phyloP scores from a whole-genome alignment of 2,888 invertebrate genomes.

The Dryobota labecula region DNA sequence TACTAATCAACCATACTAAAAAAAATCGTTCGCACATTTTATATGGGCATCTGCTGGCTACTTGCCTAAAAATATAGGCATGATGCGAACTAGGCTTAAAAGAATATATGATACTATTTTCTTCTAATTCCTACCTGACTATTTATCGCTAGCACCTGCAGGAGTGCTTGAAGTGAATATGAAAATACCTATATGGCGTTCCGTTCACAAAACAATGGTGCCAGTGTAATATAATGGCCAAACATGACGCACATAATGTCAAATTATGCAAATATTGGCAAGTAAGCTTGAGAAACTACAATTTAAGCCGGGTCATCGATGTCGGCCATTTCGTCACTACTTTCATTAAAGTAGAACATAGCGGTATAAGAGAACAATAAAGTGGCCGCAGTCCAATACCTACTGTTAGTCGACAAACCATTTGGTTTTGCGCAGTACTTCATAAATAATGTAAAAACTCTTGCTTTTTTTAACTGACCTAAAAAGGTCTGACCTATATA shows the following conservation, averaged over 20 bases:
- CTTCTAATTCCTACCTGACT: neutral
- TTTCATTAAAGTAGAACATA: constrained; percentile 50
- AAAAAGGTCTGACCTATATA: too few species aligned
- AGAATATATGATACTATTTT: neutral
- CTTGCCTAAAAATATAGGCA: neutral
- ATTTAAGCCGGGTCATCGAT: constrained; percentile 17
- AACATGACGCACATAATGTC: constrained; percentile 1
- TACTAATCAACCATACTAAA: neutral
- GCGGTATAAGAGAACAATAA: constrained; percentile 43
- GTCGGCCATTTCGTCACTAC: constrained; percentile 34
- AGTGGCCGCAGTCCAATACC: constrained; percentile 30
- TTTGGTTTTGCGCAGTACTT: constrained; percentile 13
- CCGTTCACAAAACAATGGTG: neutral
- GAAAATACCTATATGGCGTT: neutral
- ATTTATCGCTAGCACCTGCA: constrained; percentile 2
- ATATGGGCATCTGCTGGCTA: neutral
- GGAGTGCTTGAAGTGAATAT: neutral
- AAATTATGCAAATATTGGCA: constrained; percentile 38
- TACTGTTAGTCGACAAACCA: constrained; percentile 4
- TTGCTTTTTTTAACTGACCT: neutral
- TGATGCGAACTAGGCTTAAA: neutral
- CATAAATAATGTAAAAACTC: neutral
- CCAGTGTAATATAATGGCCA: neutral
- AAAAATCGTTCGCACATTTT: neutral
- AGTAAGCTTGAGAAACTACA: constrained; percentile 16